Evolutionary conservation across 2,888 invertebrate genomes (phyloP), one percentile per base, ranked within the genome.

Genomic region (Crematogaster levior): DNA sequence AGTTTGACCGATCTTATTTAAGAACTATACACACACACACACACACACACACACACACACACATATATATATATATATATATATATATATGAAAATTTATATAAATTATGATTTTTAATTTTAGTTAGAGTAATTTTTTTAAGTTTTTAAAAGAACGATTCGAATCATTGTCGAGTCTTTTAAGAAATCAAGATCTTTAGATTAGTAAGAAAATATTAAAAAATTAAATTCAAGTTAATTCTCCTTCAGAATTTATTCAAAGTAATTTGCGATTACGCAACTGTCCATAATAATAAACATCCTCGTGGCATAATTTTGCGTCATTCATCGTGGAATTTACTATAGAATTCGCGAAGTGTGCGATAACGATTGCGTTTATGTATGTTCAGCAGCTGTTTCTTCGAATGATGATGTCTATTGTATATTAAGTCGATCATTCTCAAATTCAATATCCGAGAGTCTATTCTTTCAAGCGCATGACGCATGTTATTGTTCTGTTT

Each of bases 381-480:
- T 66, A 48, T 70, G 30, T 84, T 82, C 30, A 73, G 3, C 60
- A 56, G 18, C 10, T 46, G 30, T 58, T 43, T 70, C 3, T 18
- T 7, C 53, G 48, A 65, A 61, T 15, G 56, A 24, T 58, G 68
- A 73, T 80, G 27, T 24, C 48, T 34, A 48, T 51, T 61, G 83
- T 88, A 66, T 18, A 27, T 86, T 82, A 81, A 86, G 60, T 83
- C 73, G 60, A 75, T 80, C 80, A 37, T 70, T 80, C 48, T 58
- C 56, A 73, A 80, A 84, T 83, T 37, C 21, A 46, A 56, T 48
- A 3, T 61, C 24, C 24, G 18, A 73, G 34, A 0, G 1, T 63
- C 24, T 37, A 34, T 46, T 7, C 18, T 56, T 18, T n/a, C 51
- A 21, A 1, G 1, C 21, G n/a, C 15, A 12, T 27, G 18, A 43